Percentiles rank a stretch among this genome's conserved stretches.
Conservation (phyloP, 2,113 vertebrate species). For the Cygnus atratus region DNA sequence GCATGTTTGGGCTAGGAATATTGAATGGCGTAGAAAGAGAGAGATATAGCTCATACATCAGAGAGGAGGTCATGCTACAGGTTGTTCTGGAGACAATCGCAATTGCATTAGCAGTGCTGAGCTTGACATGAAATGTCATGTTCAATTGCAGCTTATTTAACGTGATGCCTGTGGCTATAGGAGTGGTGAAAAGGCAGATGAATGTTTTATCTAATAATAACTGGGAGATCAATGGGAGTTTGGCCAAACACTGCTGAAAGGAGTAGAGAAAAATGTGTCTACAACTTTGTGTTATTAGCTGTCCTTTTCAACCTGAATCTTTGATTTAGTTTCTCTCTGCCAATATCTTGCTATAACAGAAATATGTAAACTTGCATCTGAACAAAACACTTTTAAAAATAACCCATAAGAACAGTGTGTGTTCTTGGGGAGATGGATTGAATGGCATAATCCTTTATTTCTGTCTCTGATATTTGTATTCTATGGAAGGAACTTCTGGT, state of each 20-base stretch:
- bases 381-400: neutral
- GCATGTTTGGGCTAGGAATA: neutral
- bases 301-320: neutral
- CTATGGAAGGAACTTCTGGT: neutral
- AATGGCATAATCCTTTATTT: neutral
- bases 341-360: neutral
- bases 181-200: slow-evolving; percentile 51
- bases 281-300: neutral
- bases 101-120: slow-evolving; percentile 56
- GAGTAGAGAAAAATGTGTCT: neutral
- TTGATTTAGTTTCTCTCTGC: neutral
- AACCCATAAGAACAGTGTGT: neutral
- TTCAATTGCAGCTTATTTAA: slow-evolving; percentile 55
- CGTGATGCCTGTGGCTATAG: slow-evolving; percentile 34
- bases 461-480: neutral
- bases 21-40: neutral
- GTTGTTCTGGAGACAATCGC: neutral
- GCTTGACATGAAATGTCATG: slow-evolving; percentile 50
- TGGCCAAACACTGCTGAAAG: slow-evolving; percentile 30
- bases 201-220: slow-evolving; percentile 68
- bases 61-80: neutral
- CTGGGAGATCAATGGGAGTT: slow-evolving; percentile 23
- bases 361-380: neutral
- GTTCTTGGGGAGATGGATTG: neutral
- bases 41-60: neutral